Conservation (phyloP, 2,113 vertebrate genomes). For the Pterocles gutturalis region DNA sequence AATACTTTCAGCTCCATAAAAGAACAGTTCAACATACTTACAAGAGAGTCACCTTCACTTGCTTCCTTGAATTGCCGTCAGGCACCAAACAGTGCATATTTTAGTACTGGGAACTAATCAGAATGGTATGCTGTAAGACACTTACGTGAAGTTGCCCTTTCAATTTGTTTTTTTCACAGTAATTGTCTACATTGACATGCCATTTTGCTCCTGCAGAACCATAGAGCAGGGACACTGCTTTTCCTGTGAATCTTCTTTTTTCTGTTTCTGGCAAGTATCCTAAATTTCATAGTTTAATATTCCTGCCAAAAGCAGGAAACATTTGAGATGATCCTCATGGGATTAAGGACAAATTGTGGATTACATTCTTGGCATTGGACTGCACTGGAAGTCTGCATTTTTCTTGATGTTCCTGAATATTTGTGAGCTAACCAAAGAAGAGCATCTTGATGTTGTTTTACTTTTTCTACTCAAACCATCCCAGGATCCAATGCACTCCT, state of each 20-base stretch:
- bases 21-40: neutral
- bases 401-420: constrained; percentile 6
- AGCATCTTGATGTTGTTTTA: neutral
- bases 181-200: neutral
- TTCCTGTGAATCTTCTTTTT: neutral
- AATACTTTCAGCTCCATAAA: neutral
- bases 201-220: neutral
- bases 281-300: constrained; percentile 47
- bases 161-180: neutral
- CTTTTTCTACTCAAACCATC: neutral
- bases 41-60: neutral
- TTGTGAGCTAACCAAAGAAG: constrained; percentile 3
- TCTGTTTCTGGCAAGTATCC: constrained; percentile 26
- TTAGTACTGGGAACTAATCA: neutral
- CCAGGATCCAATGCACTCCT: neutral
- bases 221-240: neutral
- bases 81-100: neutral
- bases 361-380: constrained; percentile 13
- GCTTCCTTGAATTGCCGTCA: neutral
- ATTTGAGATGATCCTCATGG: constrained; percentile 34
- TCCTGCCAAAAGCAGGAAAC: constrained; percentile 53
- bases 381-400: neutral
- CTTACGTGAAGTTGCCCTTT: neutral
- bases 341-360: constrained; percentile 53
- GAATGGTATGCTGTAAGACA: neutral